These are phyloP conservation scores for Pluvialis apricaria DNA, from an alignment of 2,113 vertebrate species.

Conservation along the genomic window DNA sequence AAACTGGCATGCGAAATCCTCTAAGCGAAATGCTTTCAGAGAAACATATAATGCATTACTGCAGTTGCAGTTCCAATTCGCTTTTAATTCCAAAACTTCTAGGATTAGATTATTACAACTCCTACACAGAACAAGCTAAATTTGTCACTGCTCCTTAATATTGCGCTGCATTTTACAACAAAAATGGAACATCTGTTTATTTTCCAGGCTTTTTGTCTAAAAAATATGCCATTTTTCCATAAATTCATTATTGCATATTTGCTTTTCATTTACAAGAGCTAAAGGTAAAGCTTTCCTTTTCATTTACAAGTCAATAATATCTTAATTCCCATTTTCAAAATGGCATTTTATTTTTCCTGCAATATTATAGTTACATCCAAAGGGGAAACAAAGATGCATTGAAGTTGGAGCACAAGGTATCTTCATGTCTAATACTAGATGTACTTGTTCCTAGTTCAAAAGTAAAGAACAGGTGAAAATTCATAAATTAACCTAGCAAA, in stretches of 20 bases:
- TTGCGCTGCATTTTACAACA: background rate
- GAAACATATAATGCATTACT: background rate
- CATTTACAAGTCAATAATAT: background rate
- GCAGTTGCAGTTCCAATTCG: background rate
- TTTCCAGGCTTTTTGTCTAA: background rate
- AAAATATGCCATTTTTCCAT: background rate
- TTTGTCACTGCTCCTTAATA: background rate
- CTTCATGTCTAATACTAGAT: background rate
- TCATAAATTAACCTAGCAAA: background rate
- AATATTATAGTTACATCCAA: background rate
- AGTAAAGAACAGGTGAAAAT: background rate
- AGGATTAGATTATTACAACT: background rate
- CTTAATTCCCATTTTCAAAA: background rate
- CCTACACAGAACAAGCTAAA: background rate
- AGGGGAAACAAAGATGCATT: background rate
- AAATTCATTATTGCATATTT: background rate
- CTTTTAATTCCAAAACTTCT: background rate
- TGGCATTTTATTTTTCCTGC: background rate
- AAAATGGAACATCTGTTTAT: background rate
- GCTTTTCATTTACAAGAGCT: background rate
- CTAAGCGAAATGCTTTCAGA: background rate
- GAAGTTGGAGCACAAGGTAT: background rate
- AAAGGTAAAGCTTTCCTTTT: background rate
- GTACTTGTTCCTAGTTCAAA: background rate
- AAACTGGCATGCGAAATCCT: background rate